Evolutionary conservation across 2,888 invertebrate genomes (phyloP), one percentile per base, ranked within the genome.

Genomic region (Chouioia cunea): DNA sequence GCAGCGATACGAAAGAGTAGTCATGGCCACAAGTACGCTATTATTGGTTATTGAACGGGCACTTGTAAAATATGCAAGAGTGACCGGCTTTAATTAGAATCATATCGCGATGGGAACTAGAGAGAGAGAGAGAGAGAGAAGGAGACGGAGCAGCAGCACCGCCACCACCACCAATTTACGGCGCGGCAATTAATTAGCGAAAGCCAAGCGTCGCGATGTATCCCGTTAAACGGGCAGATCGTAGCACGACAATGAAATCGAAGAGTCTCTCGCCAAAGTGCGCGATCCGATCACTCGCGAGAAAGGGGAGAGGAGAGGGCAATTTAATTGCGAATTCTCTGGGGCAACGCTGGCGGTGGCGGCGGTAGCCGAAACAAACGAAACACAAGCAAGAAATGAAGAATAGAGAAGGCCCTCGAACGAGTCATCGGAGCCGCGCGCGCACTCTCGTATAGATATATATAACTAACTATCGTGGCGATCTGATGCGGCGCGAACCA

Each of bases 171-270:
- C 16, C 16, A 47, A 23, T 3, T 18, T n/a, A 0, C 23, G 23
- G 58, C 47, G 12, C 10, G 3, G 70, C 54, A 59, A 67, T 64
- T 67, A 71, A 71, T 71, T 67, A 64, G 64, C 66, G 71, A 67
- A 67, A 71, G 67, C 64, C 54, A 59, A 15, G 23, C 44, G 56
- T 16, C 22, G 54, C 48, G 46, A 46, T 16, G 6, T 10, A 22
- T 59, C 44, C 58, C 44, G 65, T 52, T 53, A 52, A 48, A 12
- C 18, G 36, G 12, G 36, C 36, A n/a, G n/a, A n/a, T n/a, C n/a
- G n/a, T n/a, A n/a, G n/a, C n/a, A n/a, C n/a, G n/a, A n/a, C n/a
- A 48, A 52, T 4, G 48, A 54, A 46, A 62, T 59, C 22, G 16
- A 16, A 48, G 6, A 18, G 36, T 53, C 14, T 18, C 2, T 27